Evolutionary conservation across 2,113 vertebrate species (phyloP).

Genomic region (Eptesicus fuscus): DNA sequence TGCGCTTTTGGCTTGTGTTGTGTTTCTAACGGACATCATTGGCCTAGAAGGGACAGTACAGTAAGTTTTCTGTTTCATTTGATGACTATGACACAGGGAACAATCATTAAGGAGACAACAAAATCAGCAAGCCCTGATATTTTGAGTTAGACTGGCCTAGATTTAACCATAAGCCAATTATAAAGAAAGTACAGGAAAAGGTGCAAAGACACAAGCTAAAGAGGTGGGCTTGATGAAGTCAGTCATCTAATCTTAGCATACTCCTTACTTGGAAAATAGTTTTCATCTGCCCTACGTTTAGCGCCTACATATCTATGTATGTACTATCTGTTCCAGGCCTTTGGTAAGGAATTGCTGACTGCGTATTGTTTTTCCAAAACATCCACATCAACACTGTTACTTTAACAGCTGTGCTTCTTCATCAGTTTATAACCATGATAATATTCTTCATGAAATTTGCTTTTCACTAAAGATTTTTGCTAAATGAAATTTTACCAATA

Average conservation of each 20-base stretch:
- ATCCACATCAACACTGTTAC: not conserved
- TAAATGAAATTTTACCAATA: not conserved
- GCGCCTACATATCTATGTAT: not conserved
- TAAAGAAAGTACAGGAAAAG: not conserved
- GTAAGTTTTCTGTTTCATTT: not conserved
- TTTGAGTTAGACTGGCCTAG: not conserved
- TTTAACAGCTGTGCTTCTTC: conserved; percentile 43
- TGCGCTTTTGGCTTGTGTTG: not conserved
- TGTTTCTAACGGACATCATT: not conserved
- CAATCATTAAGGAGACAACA: not conserved
- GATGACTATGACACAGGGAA: not conserved
- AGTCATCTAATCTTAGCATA: not conserved
- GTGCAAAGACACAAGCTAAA: not conserved
- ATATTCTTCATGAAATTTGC: conserved; percentile 35
- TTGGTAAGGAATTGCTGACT: not conserved
- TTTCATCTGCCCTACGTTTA: not conserved
- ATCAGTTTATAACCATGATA: conserved; percentile 33
- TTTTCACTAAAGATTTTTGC: conserved; percentile 46
- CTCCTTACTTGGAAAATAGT: not conserved
- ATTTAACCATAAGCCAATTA: not conserved
- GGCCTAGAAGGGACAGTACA: not conserved
- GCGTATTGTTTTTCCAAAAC: conserved; percentile 29
- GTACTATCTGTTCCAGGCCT: not conserved
- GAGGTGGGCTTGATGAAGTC: not conserved
- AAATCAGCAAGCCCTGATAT: not conserved